phyloP scores from a whole-genome alignment of 2,113 vertebrate species.

The Carollia perspicillata region DNA sequence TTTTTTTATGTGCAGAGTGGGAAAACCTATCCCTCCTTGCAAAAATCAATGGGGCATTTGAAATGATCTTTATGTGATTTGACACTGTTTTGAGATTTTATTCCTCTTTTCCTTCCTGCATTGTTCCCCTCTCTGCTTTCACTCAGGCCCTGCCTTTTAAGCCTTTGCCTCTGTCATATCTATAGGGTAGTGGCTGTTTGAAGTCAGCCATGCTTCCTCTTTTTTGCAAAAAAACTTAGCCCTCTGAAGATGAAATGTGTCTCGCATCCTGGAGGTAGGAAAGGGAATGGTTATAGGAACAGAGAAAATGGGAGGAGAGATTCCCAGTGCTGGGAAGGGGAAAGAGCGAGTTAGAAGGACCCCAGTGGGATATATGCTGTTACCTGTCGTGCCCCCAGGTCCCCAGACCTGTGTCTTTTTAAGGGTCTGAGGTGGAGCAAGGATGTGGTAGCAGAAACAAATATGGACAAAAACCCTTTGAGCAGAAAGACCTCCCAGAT shows the following conservation, averaged over 20 bases:
- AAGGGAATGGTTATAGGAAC: neutral
- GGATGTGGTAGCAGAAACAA: neutral
- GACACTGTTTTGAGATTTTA: neutral
- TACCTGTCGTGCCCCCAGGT: neutral
- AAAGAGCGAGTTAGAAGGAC: neutral
- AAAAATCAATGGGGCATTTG: neutral
- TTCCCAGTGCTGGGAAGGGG: neutral
- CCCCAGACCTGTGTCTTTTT: neutral
- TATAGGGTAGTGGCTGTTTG: neutral
- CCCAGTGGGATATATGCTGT: neutral
- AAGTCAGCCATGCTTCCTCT: neutral
- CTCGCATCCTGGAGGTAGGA: neutral
- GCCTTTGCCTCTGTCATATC: neutral
- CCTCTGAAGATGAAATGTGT: neutral
- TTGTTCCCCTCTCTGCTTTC: neutral
- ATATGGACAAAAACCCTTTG: neutral
- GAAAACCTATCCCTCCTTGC: neutral
- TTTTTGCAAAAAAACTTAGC: neutral
- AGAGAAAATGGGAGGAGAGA: neutral
- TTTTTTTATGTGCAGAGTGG: neutral
- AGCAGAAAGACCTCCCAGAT: neutral
- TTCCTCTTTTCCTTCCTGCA: neutral
- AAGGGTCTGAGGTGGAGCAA: neutral
- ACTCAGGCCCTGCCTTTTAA: neutral
- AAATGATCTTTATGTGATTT: neutral